phyloP scores from a whole-genome alignment of 2,113 vertebrate species.

The Procavia capensis region DNA sequence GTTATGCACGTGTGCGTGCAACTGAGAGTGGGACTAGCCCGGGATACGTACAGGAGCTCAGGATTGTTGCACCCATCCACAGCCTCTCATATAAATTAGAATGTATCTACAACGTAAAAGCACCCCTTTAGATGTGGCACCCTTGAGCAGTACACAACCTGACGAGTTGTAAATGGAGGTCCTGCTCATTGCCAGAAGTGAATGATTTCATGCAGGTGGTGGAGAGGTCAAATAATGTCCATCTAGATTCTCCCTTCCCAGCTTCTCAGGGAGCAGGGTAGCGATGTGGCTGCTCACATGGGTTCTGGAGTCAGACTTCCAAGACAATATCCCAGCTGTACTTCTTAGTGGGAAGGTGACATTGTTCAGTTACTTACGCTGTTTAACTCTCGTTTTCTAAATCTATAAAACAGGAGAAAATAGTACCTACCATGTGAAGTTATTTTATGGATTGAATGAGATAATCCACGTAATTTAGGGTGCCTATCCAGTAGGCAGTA shows the following conservation, averaged over 20 bases:
- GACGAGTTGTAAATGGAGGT: neutral
- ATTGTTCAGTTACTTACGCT: neutral
- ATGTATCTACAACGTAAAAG: neutral
- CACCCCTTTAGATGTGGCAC: neutral
- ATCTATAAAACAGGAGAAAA: neutral
- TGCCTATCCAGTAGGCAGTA: neutral
- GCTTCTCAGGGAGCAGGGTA: neutral
- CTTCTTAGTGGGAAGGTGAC: neutral
- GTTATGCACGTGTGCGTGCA: too few species aligned
- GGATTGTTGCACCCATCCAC: neutral
- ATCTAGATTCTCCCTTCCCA: too few species aligned
- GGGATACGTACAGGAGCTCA: neutral
- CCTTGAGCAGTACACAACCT: neutral
- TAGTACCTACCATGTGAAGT: neutral
- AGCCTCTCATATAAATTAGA: neutral
- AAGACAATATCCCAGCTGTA: neutral
- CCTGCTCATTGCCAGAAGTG: neutral
- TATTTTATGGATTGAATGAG: neutral
- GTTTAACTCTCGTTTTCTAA: neutral
- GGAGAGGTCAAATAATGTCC: neutral
- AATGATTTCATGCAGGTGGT: neutral
- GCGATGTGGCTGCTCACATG: neutral
- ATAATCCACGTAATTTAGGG: neutral
- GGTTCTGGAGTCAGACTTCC: neutral
- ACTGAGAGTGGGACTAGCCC: neutral